phyloP scores from a whole-genome alignment of 2,888 invertebrate genomes.

The Cataglyphis livida region DNA sequence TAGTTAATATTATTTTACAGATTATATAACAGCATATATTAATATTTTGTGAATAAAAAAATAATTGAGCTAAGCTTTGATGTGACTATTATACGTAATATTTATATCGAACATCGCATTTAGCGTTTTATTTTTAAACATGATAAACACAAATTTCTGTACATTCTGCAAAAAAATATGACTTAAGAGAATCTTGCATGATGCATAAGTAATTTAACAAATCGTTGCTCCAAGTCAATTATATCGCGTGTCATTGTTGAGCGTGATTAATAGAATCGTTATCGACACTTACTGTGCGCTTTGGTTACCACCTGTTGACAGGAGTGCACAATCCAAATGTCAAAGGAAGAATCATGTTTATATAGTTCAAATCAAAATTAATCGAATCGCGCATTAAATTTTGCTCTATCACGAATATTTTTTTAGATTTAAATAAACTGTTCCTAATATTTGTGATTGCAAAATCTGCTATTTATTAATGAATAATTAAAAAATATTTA shows the following conservation, averaged over 20 bases:
- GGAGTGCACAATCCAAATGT: conserved; percentile 40
- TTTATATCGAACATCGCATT: conserved; percentile 26
- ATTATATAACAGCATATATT: neutral
- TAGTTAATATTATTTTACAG: neutral
- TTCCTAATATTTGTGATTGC: neutral
- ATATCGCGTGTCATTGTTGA: conserved; percentile 14
- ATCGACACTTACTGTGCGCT: conserved; percentile 6
- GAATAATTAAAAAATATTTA: neutral
- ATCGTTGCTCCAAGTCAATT: conserved; percentile 16
- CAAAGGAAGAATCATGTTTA: neutral
- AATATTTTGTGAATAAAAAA: neutral
- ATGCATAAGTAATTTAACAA: neutral
- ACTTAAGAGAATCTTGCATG: neutral
- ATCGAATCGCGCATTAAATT: neutral
- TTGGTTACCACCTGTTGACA: conserved; percentile 54
- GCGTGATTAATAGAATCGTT: neutral
- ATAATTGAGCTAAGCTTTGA: conserved; percentile 13
- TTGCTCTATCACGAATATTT: neutral
- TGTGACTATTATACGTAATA: neutral
- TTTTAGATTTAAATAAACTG: neutral
- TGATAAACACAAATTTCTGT: neutral
- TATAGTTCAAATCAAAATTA: conserved; percentile 4
- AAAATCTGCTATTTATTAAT: neutral
- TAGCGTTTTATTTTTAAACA: neutral
- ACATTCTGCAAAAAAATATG: neutral